Evolutionary conservation across 2,888 invertebrate species (phyloP), one percentile per base, ranked within the genome.

Genomic region (Glyphotaelius pellucidus): DNA sequence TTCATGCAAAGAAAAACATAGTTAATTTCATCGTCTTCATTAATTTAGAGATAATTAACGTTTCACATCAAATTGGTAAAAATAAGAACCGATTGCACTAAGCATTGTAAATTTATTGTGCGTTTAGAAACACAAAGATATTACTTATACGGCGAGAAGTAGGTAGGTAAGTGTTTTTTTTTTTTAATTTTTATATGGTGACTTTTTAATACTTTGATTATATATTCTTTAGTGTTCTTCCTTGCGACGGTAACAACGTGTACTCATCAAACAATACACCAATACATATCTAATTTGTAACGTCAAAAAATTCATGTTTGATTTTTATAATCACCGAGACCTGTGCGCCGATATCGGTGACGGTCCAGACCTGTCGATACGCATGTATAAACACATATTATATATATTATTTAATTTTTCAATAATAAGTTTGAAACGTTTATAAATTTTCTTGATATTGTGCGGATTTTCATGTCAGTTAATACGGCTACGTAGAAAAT

Each of bases 271-370:
- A 87, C 91, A 91, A 90, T 91, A 80, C 86, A 89, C 86, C 90
- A 90, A 90, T 89, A 90, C 89, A 91, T 91, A 91, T 91, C 91
- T 91, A 89, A 91, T 91, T 91, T 91, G 91, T 91, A 80, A 84
- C 91, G 91, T 89, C 90, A 90, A 90, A 87, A 38, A 88, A 85
- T 89, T 32, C 32, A 90, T 91, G 88, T 91, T 91, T 91, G 91
- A 91, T 91, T 91, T 91, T 91, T 85, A 91, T 91, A 91, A 89
- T 91, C 91, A 90, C 85, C 90, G 81, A 84, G 42, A 80, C 90
- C 87, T 42, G 47, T 91, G 91, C 91, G 91, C 80, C 90, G 47
- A 80, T 86, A 85, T 38, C 32, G 15, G 19, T 42, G 47, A 30
- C 42, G 35, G 15, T 42, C 5, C 38, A 86, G 25, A 67, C 52